Conservation (phyloP, 2,113 vertebrate genomes). For the Pollachius pollachius region DNA sequence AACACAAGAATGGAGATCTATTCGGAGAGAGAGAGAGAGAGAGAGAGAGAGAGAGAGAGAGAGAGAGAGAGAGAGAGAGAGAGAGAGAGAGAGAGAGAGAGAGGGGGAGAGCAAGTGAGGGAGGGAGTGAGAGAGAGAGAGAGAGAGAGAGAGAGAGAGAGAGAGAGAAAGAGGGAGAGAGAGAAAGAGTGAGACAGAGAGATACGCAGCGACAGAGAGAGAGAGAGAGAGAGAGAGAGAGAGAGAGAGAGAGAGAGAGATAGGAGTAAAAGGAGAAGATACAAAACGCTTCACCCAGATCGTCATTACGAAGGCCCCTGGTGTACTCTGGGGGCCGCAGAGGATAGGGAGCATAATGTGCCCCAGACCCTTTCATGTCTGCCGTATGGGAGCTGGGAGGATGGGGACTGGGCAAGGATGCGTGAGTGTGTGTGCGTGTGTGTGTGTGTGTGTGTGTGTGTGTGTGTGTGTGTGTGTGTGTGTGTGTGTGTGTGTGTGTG, state of each 20-base stretch:
- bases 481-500: background rate
- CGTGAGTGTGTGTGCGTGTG: background rate
- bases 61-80: too few relatives aligned
- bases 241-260: background rate
- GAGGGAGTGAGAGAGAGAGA: too few relatives aligned
- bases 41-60: too few relatives aligned
- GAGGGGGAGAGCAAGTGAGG: too few relatives aligned
- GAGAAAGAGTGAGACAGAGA: too few relatives aligned
- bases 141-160: too few relatives aligned
- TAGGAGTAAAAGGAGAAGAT: slow-evolving; percentile 46
- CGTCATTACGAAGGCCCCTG: slow-evolving; percentile 88
- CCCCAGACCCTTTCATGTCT: slow-evolving; percentile 95
- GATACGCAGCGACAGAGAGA: too few relatives aligned
- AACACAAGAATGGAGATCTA: too few relatives aligned
- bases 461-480: slow-evolving; percentile 2
- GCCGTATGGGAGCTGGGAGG: slow-evolving; percentile 64
- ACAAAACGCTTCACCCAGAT: slow-evolving; percentile 85
- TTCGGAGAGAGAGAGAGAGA: too few relatives aligned
- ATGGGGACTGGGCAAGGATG: background rate
- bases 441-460: slow-evolving; percentile 7
- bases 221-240: too few relatives aligned
- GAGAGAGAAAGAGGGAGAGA: too few relatives aligned
- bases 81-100: too few relatives aligned
- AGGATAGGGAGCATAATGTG: slow-evolving; percentile 92
- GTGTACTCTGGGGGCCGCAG: slow-evolving; percentile 80